Evolutionary conservation across 2,888 invertebrate species (phyloP).

Genomic region (Atethmia centrago): DNA sequence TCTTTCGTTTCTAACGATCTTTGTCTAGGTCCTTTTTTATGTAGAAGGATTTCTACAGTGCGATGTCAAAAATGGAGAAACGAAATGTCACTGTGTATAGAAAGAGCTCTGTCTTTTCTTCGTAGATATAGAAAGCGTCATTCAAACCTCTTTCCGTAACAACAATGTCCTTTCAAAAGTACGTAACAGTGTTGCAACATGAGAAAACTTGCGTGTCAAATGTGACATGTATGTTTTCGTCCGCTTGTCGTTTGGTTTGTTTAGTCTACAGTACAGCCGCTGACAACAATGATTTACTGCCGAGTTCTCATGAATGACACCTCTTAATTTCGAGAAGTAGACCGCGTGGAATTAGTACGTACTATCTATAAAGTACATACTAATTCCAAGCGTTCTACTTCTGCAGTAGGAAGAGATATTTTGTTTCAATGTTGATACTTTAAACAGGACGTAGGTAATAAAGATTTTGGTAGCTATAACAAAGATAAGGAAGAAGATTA

Average conservation of each 20-base stretch:
- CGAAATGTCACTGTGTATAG: too few species aligned
- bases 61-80: too few species aligned
- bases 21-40: too few species aligned
- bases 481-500: not conserved
- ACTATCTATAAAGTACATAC: not conserved
- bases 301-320: conserved; percentile 36
- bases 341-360: conserved; percentile 18
- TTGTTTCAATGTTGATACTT: not conserved
- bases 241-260: conserved; percentile 41
- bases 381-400: too few species aligned
- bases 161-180: conserved; percentile 24
- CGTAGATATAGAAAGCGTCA: too few species aligned
- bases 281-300: conserved; percentile 46
- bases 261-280: conserved; percentile 39
- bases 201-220: conserved; percentile 43
- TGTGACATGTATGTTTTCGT: conserved; percentile 21
- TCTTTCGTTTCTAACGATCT: too few species aligned
- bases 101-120: too few species aligned
- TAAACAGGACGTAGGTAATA: conserved; percentile 9
- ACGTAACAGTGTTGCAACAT: conserved; percentile 32
- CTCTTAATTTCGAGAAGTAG: conserved; percentile 38
- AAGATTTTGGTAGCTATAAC: conserved; percentile 2
- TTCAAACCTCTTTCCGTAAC: not conserved
- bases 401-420: conserved; percentile 8
- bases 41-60: too few species aligned